Evolutionary conservation across 2,888 invertebrate genomes (phyloP).

Genomic region (Stegana nigrithorax): DNA sequence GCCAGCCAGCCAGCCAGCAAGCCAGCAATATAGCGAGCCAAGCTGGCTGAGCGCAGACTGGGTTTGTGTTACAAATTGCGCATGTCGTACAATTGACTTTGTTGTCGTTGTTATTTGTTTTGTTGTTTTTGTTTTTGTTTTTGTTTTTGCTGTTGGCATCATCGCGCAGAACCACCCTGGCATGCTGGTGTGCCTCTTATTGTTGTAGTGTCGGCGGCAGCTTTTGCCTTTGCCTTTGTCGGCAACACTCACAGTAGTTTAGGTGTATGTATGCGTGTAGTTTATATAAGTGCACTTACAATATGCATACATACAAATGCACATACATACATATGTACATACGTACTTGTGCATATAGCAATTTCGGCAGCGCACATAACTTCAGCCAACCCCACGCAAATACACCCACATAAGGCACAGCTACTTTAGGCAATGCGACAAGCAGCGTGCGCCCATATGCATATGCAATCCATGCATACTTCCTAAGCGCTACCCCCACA

Average conservation of each 20-base stretch:
- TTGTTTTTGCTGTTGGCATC: conserved; percentile 4
- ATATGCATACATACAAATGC: conserved; percentile 9
- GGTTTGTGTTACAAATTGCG: conserved; percentile 69
- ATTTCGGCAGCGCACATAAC: conserved; percentile 27
- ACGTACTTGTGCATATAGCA: conserved; percentile 24
- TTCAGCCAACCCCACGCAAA: too few relatives aligned
- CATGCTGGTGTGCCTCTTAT: background rate
- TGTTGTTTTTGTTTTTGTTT: conserved; percentile 20
- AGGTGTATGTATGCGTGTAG: background rate
- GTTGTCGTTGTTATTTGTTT: conserved; percentile 30
- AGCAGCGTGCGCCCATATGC: background rate
- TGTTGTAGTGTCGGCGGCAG: conserved; percentile 17
- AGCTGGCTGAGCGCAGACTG: conserved; percentile 60
- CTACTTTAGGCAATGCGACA: conserved; percentile 31
- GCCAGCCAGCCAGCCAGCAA: background rate
- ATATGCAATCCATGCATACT: conserved; percentile 31
- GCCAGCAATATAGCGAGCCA: too few relatives aligned
- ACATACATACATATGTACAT: conserved; percentile 22
- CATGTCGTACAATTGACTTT: conserved; percentile 61
- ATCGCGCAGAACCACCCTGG: too few relatives aligned
- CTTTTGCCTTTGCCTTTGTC: background rate
- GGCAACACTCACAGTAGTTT: background rate
- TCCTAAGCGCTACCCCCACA: conserved; percentile 19
- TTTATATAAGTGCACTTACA: conserved; percentile 3
- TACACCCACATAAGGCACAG: too few relatives aligned